Conservation (phyloP, 2,113 vertebrate genomes). For the Neotoma lepida region DNA sequence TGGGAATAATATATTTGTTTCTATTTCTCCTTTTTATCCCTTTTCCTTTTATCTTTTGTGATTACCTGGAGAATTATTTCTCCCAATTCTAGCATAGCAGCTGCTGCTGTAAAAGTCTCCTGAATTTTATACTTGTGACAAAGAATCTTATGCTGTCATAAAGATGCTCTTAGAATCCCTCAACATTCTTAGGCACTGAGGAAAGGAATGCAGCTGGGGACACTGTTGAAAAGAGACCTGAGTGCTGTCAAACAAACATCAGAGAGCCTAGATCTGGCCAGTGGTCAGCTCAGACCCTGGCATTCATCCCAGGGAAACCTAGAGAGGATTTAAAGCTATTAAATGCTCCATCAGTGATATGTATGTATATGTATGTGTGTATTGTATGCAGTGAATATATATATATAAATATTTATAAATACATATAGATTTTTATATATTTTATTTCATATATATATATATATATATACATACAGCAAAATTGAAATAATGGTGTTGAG, state of each 20-base stretch:
- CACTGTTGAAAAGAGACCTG: slow-evolving; percentile 9
- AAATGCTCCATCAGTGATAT: not conserved
- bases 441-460: not conserved
- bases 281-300: slow-evolving; percentile 34
- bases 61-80: slow-evolving; percentile 65
- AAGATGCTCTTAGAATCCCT: slow-evolving; percentile 55
- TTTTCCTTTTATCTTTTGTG: slow-evolving; percentile 67
- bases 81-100: slow-evolving; percentile 61
- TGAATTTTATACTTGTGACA: slow-evolving; percentile 66
- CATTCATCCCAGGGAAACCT: not conserved
- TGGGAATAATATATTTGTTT: slow-evolving; percentile 64
- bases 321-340: slow-evolving; percentile 20
- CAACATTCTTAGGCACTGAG: not conserved
- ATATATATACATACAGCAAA: slow-evolving; percentile 11
- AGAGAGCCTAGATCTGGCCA: not conserved
- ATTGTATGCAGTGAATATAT: not conserved
- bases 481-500: slow-evolving; percentile 46
- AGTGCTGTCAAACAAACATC: slow-evolving; percentile 11
- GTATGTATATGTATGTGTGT: not conserved
- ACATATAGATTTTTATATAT: not conserved
- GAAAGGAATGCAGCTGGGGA: slow-evolving; percentile 23
- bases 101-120: slow-evolving; percentile 68
- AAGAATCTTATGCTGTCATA: slow-evolving; percentile 63
- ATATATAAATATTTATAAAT: not conserved
- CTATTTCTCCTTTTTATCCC: slow-evolving; percentile 60